Evolutionary conservation across 2,797 vertebrate genomes (phyloP), one percentile per base, ranked within the genome.

Genomic region (Crenuchus spilurus): DNA sequence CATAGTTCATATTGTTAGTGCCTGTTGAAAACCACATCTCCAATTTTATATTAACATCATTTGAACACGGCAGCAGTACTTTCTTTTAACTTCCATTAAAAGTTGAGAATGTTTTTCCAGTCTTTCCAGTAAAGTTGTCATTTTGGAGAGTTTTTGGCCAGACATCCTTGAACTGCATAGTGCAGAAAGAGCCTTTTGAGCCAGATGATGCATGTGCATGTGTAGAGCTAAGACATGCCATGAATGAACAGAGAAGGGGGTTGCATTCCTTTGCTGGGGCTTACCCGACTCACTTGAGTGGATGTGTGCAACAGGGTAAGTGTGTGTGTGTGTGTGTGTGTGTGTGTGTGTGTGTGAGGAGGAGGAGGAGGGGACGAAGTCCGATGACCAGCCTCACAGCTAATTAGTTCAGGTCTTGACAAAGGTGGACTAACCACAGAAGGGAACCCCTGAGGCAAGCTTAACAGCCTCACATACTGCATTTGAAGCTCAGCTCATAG

Each of bases 341-440:
- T 60, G 75, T 64, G 62, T 57, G 57, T 63, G 76, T 55, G 71
- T 71, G 41, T 63, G 83, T 79, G 77, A 37, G 41, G 75, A 62
- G 80, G 72, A 70, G 80, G 87, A 81, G 52, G 78, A 86, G 86
- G 85, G 83, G 87, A 81, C 83, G 77, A 65, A 75, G 86, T 75
- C 77, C 84, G 86, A 86, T 89, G 80, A 79, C 86, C 84, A 86
- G 90, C 90, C 93, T 90, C 88, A 83, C 83, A 91, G 91, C 92
- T 96, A 95, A 95, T 95, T 95, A 95, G 94, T 93, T 93, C 91
- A 75, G 86, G 87, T 88, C 87, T 90, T 88, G 89, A 95, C 95
- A 95, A 96, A 96, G 92, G 94, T 94, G 94, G 94, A 88, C 90
- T 86, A 83, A 88, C 87, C 88, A 91, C 88, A 90, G 92, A 94